phyloP scores from a whole-genome alignment of 2,113 vertebrate species.

The Neolamprologus cancellatus region DNA sequence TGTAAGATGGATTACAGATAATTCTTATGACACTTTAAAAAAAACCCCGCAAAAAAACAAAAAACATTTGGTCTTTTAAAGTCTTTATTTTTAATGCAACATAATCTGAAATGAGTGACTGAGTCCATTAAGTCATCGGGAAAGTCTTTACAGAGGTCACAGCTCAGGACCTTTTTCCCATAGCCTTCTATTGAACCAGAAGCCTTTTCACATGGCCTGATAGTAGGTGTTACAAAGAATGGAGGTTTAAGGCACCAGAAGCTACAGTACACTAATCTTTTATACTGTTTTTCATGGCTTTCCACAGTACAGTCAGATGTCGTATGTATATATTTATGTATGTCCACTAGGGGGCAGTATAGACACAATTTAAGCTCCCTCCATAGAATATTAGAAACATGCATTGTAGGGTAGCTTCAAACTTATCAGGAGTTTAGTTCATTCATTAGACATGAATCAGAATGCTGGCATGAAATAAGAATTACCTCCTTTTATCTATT shows the following conservation, averaged over 20 bases:
- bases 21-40: neutral
- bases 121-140: neutral
- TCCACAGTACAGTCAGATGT: neutral
- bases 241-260: neutral
- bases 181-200: neutral
- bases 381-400: neutral
- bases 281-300: neutral
- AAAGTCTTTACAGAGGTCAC: neutral
- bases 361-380: neutral
- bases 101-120: neutral
- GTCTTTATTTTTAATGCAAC: neutral
- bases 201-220: neutral
- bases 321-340: neutral
- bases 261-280: neutral
- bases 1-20: neutral
- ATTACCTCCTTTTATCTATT: neutral
- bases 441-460: neutral
- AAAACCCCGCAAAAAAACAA: rapidly evolving
- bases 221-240: neutral
- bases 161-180: neutral
- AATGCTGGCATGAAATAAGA: neutral
- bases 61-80: too few species aligned
- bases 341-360: slow-evolving; percentile 22
- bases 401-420: neutral
- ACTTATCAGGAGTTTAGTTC: neutral